Base-by-base conservation (phyloP, 1,140 invertebrate genomes). In the Drosophila erecta region DNA sequence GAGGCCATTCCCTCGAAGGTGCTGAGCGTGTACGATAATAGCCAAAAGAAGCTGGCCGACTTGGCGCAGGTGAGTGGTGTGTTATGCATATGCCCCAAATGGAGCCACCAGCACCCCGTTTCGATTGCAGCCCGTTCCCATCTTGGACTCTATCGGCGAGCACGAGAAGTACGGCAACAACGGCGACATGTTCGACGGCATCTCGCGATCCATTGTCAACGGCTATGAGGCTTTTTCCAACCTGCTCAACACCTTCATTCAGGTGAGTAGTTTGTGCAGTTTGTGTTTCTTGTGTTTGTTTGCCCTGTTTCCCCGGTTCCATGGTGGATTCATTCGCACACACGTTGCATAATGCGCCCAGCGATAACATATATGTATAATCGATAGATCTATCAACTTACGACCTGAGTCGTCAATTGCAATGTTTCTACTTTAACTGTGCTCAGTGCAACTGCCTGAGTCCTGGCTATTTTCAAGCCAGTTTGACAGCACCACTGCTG, bases 81-180 rank as follows among this genome's bases (percentile, higher is more conserved):
- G 37, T 3, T 5, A 41, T 41, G 6, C 1, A n/a, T 10, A 12
- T 4, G 3, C 0, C n/a, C 4, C 4, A 8, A 20, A 11, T 27
- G 5, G 8, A 0, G 6, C 2, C 14, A 17, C 8, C 8, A 30
- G 7, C 8, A 20, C 24, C 30, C 14, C 14, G 10, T 22, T 53
- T n/a, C n/a, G 15, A 46, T 38, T 55, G 2, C 33, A 92, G 91
- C 94, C 94, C 0, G 91, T 85, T 11, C 94, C 94, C 6, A 90
- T 95, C 35, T 91, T 95, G 49, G 94, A 95, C 54, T 89, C 92
- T 44, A 94, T 94, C 47, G 85, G 75, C 37, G 94, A 95, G 65
- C 92, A 94, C 44, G 94, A 95, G 12, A 95, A 94, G 67, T 95
- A 94, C 76, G 94, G 94, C 14, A 95, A 95, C 69, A 91, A 89